Conservation (phyloP, 2,888 invertebrate species). For the Drosophila paranaensis region DNA sequence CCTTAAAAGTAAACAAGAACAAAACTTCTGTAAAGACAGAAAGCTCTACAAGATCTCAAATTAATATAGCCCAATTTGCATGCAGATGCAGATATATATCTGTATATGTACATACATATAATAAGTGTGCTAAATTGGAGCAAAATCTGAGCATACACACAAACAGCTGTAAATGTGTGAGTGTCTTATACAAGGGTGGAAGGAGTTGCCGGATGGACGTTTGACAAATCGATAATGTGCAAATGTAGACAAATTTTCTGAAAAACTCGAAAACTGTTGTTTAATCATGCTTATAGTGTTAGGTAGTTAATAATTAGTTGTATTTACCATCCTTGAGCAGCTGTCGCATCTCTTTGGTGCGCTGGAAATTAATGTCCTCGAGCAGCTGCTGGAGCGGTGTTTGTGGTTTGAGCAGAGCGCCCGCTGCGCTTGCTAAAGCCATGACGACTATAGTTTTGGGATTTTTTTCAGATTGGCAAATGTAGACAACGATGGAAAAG, state of each 20-base stretch:
- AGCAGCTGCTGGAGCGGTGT: slow-evolving; percentile 93
- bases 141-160: slow-evolving; percentile 42
- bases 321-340: slow-evolving; percentile 92
- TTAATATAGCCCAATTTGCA: slow-evolving; percentile 8
- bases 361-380: slow-evolving; percentile 96
- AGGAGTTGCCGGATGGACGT: slow-evolving; percentile 53
- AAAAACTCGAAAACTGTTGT: background rate
- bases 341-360: slow-evolving; percentile 96
- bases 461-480: slow-evolving; percentile 20
- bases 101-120: background rate
- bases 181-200: slow-evolving; percentile 29
- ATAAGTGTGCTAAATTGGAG: slow-evolving; percentile 45
- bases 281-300: background rate
- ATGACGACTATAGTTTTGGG: slow-evolving; percentile 42
- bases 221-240: slow-evolving; percentile 81
- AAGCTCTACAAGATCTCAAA: slow-evolving; percentile 9
- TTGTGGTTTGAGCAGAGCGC: slow-evolving; percentile 83
- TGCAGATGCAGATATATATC: slow-evolving; percentile 1
- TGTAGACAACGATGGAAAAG: slow-evolving; percentile 6
- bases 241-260: slow-evolving; percentile 79
- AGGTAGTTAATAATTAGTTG: background rate
- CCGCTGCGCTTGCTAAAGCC: slow-evolving; percentile 83
- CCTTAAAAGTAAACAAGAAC: slow-evolving; percentile 18
- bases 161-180: slow-evolving; percentile 21
- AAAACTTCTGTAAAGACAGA: slow-evolving; percentile 11